A percentile compares a stretch with the other conserved stretches of the same genome.
Evolutionary conservation across 37 sponge, comb jelly and placozoan species (phyloP).

Genomic region (Sycon ciliatum): DNA sequence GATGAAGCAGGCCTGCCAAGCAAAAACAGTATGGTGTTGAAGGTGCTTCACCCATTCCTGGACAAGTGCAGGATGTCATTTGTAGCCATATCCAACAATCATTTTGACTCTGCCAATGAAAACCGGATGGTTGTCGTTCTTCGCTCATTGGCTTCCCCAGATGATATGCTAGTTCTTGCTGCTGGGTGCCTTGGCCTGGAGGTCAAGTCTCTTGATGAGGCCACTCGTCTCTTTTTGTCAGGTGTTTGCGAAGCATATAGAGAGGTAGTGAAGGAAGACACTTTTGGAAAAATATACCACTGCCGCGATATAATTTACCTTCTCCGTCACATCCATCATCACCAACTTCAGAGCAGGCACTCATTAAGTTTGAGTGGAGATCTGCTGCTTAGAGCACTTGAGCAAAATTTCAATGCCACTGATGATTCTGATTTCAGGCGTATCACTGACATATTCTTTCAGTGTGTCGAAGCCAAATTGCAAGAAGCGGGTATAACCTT

Average conservation of each 20-base stretch:
- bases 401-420: not conserved
- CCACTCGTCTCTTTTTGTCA: not conserved
- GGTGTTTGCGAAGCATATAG: not conserved
- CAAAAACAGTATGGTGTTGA: not conserved
- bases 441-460: not conserved
- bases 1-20: conserved; percentile 22
- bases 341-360: conserved; percentile 14
- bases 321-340: conserved; percentile 42
- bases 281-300: not conserved
- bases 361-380: no score
- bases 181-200: not conserved
- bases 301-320: not conserved
- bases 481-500: no score
- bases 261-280: not conserved
- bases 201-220: not conserved
- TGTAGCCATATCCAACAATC: not conserved
- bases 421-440: not conserved
- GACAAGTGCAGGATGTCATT: not conserved
- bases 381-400: conserved; percentile 2
- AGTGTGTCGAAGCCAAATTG: no score
- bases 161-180: not conserved
- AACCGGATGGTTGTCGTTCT: not conserved
- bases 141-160: not conserved
- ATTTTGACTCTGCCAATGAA: conserved; percentile 5
- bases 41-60: not conserved